Conservation (phyloP, 2,113 vertebrate species). For the Thymallus thymallus region DNA sequence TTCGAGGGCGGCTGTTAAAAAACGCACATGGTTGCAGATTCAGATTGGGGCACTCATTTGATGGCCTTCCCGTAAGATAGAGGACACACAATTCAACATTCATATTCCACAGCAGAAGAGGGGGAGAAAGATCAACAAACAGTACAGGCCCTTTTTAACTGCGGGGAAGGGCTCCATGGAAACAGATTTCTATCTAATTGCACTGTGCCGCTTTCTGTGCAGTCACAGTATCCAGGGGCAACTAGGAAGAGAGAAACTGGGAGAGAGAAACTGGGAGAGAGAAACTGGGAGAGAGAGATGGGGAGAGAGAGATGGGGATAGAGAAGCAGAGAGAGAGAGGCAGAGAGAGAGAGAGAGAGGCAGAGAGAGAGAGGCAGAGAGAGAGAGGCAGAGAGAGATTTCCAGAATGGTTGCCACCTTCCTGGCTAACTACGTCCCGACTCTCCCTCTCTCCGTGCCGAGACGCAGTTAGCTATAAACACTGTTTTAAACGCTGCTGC, state of each 20-base stretch:
- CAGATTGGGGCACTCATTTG: slow-evolving; percentile 46
- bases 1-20: slow-evolving; percentile 32
- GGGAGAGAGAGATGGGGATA: too few species aligned
- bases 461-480: slow-evolving; percentile 28
- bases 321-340: too few species aligned
- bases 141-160: slow-evolving; percentile 66
- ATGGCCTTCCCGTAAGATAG: slow-evolving; percentile 62
- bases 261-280: slow-evolving; percentile 37
- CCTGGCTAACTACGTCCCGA: neutral
- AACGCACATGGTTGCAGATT: slow-evolving; percentile 50
- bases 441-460: slow-evolving; percentile 16
- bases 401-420: neutral
- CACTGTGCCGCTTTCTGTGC: slow-evolving; percentile 63
- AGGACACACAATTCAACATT: slow-evolving; percentile 66
- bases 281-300: too few species aligned
- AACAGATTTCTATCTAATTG: slow-evolving; percentile 81
- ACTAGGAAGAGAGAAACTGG: slow-evolving; percentile 56
- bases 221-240: slow-evolving; percentile 74
- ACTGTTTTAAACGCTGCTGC: slow-evolving; percentile 26
- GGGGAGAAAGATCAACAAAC: slow-evolving; percentile 63
- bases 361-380: slow-evolving; percentile 43
- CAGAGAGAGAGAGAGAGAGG: too few species aligned
- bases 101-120: slow-evolving; percentile 48
- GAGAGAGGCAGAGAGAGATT: slow-evolving; percentile 1
- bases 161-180: slow-evolving; percentile 70